Conservation (phyloP, 1,140 invertebrate genomes). For the Ganaspis sp. region DNA sequence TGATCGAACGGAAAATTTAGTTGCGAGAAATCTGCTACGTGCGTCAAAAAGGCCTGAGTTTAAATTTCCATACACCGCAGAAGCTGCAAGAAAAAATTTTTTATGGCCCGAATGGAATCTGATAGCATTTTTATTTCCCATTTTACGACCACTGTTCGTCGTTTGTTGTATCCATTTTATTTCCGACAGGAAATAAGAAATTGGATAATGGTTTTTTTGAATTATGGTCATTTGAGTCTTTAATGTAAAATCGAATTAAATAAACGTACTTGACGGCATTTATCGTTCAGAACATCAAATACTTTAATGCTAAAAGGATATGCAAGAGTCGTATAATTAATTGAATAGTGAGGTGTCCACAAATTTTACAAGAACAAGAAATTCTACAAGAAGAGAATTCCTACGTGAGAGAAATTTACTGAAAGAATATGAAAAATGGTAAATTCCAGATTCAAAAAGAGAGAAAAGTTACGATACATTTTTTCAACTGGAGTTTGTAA, state of each 20-base stretch:
- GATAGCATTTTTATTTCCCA: background rate
- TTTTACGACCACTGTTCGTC: conserved; percentile 9
- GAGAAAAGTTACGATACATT: background rate
- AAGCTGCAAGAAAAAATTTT: background rate
- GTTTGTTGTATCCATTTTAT: conserved; percentile 21
- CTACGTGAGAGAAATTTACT: no score
- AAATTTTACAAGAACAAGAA: no score
- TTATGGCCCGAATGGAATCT: background rate
- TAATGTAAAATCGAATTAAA: background rate
- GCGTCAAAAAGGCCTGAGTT: background rate
- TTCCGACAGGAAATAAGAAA: conserved; percentile 11
- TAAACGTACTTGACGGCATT: no score
- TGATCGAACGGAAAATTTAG: background rate
- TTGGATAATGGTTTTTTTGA: conserved; percentile 1
- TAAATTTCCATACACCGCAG: background rate
- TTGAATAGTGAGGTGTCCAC: no score
- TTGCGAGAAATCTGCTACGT: background rate
- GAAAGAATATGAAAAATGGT: no score
- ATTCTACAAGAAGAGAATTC: no score
- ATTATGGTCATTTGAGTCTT: background rate
- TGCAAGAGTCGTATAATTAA: no score
- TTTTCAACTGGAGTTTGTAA: background rate
- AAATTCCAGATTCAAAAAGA: background rate
- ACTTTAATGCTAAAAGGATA: no score
- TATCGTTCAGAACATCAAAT: background rate